Percentiles rank a stretch among this genome's conserved stretches.
Conservation (phyloP, 2,888 invertebrate genomes). For the Drosophila anomalata region DNA sequence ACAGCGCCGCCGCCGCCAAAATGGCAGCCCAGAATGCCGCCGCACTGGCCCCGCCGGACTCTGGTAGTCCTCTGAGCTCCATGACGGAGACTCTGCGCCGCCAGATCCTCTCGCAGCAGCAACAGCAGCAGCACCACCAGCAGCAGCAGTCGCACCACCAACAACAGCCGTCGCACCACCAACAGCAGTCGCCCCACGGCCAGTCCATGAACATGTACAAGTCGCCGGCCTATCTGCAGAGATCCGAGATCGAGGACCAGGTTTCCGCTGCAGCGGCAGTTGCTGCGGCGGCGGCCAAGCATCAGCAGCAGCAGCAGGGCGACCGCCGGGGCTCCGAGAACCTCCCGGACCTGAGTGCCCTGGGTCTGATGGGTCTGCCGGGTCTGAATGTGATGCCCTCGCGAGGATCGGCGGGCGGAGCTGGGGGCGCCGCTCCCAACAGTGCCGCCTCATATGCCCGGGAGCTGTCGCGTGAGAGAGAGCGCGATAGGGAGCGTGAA, state of each 20-base stretch:
- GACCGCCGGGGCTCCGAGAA: conserved; percentile 76
- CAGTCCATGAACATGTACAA: conserved; percentile 83
- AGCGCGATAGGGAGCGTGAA: conserved; percentile 67
- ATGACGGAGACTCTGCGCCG: conserved; percentile 82
- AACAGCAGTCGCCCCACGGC: conserved; percentile 76
- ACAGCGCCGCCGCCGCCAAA: conserved; percentile 69
- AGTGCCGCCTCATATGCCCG: conserved; percentile 74
- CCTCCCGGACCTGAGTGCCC: conserved; percentile 80
- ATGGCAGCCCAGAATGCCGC: conserved; percentile 77
- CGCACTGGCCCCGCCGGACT: conserved; percentile 73
- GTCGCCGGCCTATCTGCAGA: conserved; percentile 82
- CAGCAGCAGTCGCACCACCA: conserved; percentile 78
- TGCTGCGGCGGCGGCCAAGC: conserved; percentile 66
- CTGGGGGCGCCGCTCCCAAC: conserved; percentile 65
- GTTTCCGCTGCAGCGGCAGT: conserved; percentile 79
- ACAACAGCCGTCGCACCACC: conserved; percentile 64
- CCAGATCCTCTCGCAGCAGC: conserved; percentile 81
- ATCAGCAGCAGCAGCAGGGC: conserved; percentile 57
- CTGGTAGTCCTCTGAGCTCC: conserved; percentile 77
- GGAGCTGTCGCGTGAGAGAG: conserved; percentile 70
- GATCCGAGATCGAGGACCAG: conserved; percentile 82
- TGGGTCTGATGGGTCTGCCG: conserved; percentile 81
- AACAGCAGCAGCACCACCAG: conserved; percentile 55
- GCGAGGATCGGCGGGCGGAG: conserved; percentile 48
- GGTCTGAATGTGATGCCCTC: conserved; percentile 82